Conservation (phyloP, 1,140 invertebrate species). For the Littorina saxatilis region DNA sequence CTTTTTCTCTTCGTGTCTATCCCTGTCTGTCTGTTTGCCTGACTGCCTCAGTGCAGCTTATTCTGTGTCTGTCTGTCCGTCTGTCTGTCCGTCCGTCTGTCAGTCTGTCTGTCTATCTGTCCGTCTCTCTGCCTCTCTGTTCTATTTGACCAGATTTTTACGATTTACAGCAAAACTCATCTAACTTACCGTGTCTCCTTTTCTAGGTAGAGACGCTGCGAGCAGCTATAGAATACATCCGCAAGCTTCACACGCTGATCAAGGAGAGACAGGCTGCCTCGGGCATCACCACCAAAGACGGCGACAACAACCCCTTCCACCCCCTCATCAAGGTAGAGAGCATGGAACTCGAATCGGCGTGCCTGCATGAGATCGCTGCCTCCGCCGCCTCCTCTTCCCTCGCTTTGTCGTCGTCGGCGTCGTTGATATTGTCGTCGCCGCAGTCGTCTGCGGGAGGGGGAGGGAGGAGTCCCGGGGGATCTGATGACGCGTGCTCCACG, state of each 20-base stretch:
- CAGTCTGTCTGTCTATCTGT: background rate
- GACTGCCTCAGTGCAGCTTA: background rate
- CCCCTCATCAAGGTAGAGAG: background rate
- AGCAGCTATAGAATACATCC: slow-evolving; percentile 95
- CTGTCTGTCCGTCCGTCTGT: background rate
- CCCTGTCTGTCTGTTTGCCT: background rate
- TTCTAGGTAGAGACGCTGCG: slow-evolving; percentile 92
- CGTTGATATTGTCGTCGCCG: background rate
- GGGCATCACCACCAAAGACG: background rate
- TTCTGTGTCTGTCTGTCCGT: background rate
- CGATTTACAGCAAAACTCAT: too few species aligned
- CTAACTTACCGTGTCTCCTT: too few species aligned
- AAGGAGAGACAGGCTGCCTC: slow-evolving; percentile 5
- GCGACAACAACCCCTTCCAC: background rate
- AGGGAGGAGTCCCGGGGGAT: slow-evolving; percentile 60
- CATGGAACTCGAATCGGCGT: background rate
- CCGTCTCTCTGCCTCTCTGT: too few species aligned
- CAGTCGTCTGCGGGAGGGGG: background rate
- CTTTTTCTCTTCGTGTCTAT: background rate
- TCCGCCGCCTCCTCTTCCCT: background rate
- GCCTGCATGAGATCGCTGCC: too few species aligned
- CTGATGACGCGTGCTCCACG: slow-evolving; percentile 80
- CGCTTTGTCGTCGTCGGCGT: background rate
- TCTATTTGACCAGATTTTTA: too few species aligned
- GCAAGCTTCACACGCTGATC: slow-evolving; percentile 87